A percentile compares a stretch with the other conserved stretches of the same genome.
These are phyloP conservation scores for Eristalis intricaria DNA, from an alignment of 2,888 invertebrate species.

Conservation along the genomic window DNA sequence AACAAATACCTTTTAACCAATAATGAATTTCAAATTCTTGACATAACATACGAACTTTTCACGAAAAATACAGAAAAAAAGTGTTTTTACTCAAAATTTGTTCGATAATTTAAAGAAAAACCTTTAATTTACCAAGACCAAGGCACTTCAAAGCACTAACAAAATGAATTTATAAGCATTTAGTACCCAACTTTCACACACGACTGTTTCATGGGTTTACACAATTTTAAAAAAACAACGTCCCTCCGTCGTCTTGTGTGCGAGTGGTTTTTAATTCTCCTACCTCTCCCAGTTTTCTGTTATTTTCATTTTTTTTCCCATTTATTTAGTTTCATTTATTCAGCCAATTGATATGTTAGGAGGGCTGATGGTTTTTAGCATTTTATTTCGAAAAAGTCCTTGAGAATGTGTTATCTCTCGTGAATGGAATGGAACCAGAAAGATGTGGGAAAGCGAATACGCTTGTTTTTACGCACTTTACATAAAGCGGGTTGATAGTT, in stretches of 20 bases:
- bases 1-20: too few relatives aligned
- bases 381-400: conserved; percentile 33
- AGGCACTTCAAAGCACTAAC: too few relatives aligned
- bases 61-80: too few relatives aligned
- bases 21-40: too few relatives aligned
- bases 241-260: background rate
- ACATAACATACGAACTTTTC: too few relatives aligned
- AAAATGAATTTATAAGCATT: too few relatives aligned
- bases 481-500: background rate
- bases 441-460: background rate
- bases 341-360: conserved; percentile 24
- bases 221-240: background rate
- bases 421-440: background rate
- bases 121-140: too few relatives aligned
- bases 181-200: background rate
- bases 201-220: conserved; percentile 8
- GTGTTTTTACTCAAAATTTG: too few relatives aligned
- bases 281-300: background rate
- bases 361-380: conserved; percentile 45
- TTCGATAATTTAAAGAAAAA: too few relatives aligned
- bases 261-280: conserved; percentile 31
- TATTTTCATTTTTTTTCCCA: background rate
- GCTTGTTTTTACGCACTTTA: background rate
- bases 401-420: conserved; percentile 33
- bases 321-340: conserved; percentile 32